A percentile compares a stretch with the other conserved stretches of the same genome.
Evolutionary conservation across 1,140 invertebrate genomes (phyloP).

Genomic region (Venustaconcha ellipsiformis): DNA sequence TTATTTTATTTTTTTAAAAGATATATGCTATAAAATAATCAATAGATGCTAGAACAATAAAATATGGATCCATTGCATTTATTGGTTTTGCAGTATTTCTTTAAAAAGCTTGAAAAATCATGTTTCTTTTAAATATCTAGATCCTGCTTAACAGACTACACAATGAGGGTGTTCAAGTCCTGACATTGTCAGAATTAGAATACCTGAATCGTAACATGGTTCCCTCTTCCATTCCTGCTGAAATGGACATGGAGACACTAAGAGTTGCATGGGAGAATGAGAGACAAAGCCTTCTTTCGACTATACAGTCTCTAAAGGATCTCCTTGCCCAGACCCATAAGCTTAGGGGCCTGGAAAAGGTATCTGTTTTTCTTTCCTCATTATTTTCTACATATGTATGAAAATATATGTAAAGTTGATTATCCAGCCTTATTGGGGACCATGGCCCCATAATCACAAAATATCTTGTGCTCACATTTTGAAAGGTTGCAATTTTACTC

Average conservation of each 20-base stretch:
- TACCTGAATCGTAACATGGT: slow-evolving; percentile 50
- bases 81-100: too few relatives aligned
- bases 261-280: slow-evolving; percentile 55
- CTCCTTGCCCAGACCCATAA: slow-evolving; percentile 50
- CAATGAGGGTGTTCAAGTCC: slow-evolving; percentile 51
- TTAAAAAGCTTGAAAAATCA: too few relatives aligned
- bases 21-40: too few relatives aligned
- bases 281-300: slow-evolving; percentile 48
- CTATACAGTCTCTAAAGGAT: slow-evolving; percentile 56
- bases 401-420: too few relatives aligned
- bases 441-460: too few relatives aligned
- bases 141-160: slow-evolving; percentile 46
- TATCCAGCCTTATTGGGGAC: too few relatives aligned
- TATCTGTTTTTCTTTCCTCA: slow-evolving; percentile 5
- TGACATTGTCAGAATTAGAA: slow-evolving; percentile 59
- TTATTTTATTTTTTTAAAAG: too few relatives aligned
- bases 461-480: too few relatives aligned
- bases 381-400: background rate
- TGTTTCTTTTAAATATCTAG: too few relatives aligned
- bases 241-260: slow-evolving; percentile 39
- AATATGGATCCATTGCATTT: too few relatives aligned
- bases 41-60: too few relatives aligned
- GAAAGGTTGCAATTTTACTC: too few relatives aligned
- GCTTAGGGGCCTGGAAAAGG: slow-evolving; percentile 42
- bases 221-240: slow-evolving; percentile 17